A percentile compares a stretch with the other conserved stretches of the same genome.
These are phyloP conservation scores for Nycteola revayana DNA, from an alignment of 2,888 invertebrate genomes.

Conservation along the genomic window DNA sequence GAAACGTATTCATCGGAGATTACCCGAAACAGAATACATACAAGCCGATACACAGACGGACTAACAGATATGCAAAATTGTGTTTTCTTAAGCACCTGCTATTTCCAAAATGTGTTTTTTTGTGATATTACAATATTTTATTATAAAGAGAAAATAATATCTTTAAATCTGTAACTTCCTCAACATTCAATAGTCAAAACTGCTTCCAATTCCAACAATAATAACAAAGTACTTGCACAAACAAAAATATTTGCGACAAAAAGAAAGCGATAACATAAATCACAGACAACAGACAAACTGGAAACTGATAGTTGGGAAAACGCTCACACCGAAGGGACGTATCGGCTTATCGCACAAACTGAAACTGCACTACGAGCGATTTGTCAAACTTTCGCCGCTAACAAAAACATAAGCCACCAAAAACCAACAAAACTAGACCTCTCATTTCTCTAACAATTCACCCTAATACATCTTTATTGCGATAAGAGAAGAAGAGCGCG, in stretches of 20 bases:
- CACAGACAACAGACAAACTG: constrained; percentile 42
- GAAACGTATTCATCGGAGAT: no score
- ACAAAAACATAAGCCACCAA: constrained; percentile 54
- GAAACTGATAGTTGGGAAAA: constrained; percentile 50
- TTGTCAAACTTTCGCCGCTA: constrained; percentile 66
- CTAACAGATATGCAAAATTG: no score
- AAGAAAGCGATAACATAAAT: constrained; percentile 47
- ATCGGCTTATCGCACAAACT: constrained; percentile 61
- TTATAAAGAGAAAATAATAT: no score
- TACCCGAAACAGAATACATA: no score
- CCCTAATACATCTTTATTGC: not conserved
- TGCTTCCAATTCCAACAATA: no score
- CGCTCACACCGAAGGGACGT: constrained; percentile 46
- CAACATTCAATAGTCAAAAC: no score
- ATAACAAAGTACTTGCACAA: constrained; percentile 26
- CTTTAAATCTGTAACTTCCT: no score
- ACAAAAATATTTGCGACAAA: constrained; percentile 40
- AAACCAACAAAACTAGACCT: constrained; percentile 38
- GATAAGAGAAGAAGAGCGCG: constrained; percentile 1
- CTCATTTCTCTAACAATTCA: constrained; percentile 1
- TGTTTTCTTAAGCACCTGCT: no score
- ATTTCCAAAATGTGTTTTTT: no score
- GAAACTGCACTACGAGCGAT: constrained; percentile 61
- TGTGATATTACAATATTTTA: no score
- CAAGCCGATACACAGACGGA: no score